These are phyloP conservation scores for Apogon hyalosoma DNA, from an alignment of 2,797 vertebrate genomes.

Conservation along the genomic window DNA sequence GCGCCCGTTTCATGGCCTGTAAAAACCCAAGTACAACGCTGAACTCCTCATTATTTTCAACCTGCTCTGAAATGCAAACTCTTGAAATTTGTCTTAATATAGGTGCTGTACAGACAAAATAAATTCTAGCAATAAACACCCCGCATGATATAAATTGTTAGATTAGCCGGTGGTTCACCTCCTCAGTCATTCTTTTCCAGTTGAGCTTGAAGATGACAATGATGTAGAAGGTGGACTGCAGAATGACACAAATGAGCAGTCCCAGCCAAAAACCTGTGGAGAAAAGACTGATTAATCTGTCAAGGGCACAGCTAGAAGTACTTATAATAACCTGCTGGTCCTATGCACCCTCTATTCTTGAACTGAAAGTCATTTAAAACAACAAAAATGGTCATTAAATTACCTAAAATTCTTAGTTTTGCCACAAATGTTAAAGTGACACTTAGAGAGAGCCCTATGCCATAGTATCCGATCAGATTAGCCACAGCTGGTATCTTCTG, in stretches of 20 bases:
- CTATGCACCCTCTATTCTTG: not conserved
- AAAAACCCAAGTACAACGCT: conserved; percentile 7
- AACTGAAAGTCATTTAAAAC: not conserved
- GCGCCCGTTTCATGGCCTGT: conserved; percentile 69
- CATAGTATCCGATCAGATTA: conserved; percentile 90
- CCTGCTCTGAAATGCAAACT: too few relatives aligned
- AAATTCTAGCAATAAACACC: too few relatives aligned
- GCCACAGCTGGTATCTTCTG: conserved; percentile 92
- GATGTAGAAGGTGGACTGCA: conserved; percentile 87
- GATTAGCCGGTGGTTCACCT: conserved; percentile 37
- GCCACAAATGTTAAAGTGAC: conserved; percentile 89
- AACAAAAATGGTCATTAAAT: not conserved
- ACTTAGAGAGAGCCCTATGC: conserved; percentile 87
- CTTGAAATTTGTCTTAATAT: too few relatives aligned
- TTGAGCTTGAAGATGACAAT: conserved; percentile 81
- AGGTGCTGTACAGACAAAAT: too few relatives aligned
- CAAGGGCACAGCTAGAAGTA: not conserved
- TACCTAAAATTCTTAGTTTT: conserved; percentile 88
- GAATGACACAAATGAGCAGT: conserved; percentile 83
- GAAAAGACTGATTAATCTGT: conserved; percentile 2
- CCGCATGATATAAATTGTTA: too few relatives aligned
- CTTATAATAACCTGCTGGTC: not conserved
- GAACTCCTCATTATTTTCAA: too few relatives aligned
- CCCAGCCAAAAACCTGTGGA: conserved; percentile 92
- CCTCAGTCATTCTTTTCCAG: conserved; percentile 65